Conservation (phyloP, 2,888 invertebrate species). For the Tiliacea citrago region DNA sequence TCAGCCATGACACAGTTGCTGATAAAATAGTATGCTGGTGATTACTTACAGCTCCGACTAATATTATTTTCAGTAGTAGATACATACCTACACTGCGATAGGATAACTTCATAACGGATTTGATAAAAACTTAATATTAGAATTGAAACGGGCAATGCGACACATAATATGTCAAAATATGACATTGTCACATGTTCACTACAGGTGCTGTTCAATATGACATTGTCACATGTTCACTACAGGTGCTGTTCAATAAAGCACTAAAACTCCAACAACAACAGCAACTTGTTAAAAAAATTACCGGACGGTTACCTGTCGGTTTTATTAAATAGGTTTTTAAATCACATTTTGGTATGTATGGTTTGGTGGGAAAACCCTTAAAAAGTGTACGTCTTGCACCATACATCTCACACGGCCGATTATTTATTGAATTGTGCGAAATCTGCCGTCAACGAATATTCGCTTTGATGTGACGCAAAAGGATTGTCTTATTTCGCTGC, state of each 20-base stretch:
- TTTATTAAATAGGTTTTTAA: background rate
- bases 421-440: constrained; percentile 80
- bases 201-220: background rate
- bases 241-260: too few species aligned
- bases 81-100: background rate
- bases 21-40: background rate
- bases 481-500: constrained; percentile 73
- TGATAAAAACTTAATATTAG: background rate
- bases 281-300: background rate
- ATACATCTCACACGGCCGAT: constrained; percentile 66
- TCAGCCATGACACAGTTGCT: background rate
- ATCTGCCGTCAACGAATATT: constrained; percentile 71
- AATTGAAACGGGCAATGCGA: background rate
- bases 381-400: constrained; percentile 45
- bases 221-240: background rate
- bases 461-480: constrained; percentile 73
- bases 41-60: background rate
- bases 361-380: background rate
- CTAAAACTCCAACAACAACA: too few species aligned
- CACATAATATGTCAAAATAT: too few species aligned
- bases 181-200: background rate
- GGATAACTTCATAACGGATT: background rate
- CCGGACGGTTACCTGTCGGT: background rate
- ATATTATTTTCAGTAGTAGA: background rate
- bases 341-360: background rate